Conservation (phyloP, 2,797 vertebrate genomes). For the Tiaroga cobitis region DNA sequence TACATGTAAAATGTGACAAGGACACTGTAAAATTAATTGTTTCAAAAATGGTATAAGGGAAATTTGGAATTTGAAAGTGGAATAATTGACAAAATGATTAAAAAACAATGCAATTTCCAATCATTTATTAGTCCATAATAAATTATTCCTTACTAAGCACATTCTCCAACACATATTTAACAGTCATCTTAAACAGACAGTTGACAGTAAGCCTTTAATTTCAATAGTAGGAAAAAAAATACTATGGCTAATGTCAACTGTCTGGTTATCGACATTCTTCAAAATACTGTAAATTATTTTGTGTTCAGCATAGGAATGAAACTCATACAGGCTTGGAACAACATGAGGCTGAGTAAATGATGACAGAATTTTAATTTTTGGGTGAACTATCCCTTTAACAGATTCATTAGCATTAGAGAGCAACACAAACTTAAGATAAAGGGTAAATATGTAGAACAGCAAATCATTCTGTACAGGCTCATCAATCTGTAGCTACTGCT, state of each 20-base stretch:
- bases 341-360: background rate
- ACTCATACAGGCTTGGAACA: background rate
- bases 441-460: conserved; percentile 27
- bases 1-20: background rate
- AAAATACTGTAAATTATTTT: too few species aligned
- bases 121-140: background rate
- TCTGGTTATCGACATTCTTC: background rate
- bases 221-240: too few species aligned
- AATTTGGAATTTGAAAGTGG: too few species aligned
- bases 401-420: conserved; percentile 15
- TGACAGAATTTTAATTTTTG: background rate
- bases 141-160: background rate
- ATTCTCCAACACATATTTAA: background rate
- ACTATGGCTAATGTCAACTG: too few species aligned
- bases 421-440: conserved; percentile 26
- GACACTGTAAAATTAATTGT: background rate
- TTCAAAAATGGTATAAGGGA: background rate
- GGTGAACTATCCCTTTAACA: background rate
- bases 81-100: background rate
- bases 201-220: background rate
- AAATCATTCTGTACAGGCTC: conserved; percentile 18
- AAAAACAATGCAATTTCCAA: background rate
- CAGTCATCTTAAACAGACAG: background rate
- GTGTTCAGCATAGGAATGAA: background rate
- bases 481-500: conserved; percentile 27